phyloP scores from a whole-genome alignment of 92 coral and sea anemone species.

The Zoanthus sansibaricus region DNA sequence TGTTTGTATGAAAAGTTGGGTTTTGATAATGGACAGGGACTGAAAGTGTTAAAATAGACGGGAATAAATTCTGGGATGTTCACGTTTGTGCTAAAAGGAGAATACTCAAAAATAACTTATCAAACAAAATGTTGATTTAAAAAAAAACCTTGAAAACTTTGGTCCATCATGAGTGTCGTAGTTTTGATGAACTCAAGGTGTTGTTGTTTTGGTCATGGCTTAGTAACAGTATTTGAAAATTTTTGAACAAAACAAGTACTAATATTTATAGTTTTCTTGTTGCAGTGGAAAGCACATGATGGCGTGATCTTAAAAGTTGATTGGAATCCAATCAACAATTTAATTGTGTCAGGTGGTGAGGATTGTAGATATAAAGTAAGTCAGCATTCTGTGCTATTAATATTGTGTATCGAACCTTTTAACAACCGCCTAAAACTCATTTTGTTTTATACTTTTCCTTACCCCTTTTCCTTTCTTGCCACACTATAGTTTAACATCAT shows the following conservation, averaged over 20 bases:
- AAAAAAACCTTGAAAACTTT: too few relatives aligned
- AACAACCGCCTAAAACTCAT: neutral
- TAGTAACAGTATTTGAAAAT: too few relatives aligned
- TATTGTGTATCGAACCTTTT: neutral
- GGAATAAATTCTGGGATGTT: too few relatives aligned
- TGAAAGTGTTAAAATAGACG: too few relatives aligned
- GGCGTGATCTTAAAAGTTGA: slow-evolving; percentile 92
- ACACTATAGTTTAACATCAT: too few relatives aligned
- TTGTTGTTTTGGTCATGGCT: neutral
- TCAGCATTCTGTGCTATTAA: neutral
- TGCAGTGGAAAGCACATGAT: slow-evolving; percentile 98
- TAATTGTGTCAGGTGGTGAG: slow-evolving; percentile 98
- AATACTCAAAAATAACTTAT: too few relatives aligned
- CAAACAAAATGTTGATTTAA: too few relatives aligned
- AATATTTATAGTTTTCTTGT: neutral
- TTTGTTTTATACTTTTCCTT: neutral
- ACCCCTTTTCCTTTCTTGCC: neutral
- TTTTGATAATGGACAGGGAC: too few relatives aligned
- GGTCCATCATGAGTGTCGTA: too few relatives aligned
- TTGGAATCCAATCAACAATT: slow-evolving; percentile 97
- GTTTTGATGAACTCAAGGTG: too few relatives aligned
- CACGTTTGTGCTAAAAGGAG: too few relatives aligned
- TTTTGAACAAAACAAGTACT: neutral
- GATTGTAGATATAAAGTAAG: slow-evolving; percentile 96
- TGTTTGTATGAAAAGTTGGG: too few relatives aligned